Percentiles rank a stretch among this genome's conserved stretches.
Evolutionary conservation across 1,140 invertebrate genomes (phyloP).

Genomic region (Bemisia tabaci): DNA sequence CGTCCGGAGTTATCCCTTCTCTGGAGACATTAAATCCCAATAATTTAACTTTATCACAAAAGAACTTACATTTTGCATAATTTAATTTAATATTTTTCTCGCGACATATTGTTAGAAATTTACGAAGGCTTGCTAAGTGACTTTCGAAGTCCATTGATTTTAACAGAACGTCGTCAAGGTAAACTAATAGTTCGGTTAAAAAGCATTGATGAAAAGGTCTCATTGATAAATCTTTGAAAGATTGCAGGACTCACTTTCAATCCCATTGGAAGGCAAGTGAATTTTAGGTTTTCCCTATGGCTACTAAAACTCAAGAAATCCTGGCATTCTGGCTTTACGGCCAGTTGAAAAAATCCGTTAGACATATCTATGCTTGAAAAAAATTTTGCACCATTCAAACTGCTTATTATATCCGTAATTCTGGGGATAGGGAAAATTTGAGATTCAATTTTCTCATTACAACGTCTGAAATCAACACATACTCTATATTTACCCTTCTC

Average conservation of each 20-base stretch:
- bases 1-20: neutral
- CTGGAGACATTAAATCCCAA: neutral
- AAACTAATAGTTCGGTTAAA: neutral
- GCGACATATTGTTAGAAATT: neutral
- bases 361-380: slow-evolving; percentile 29
- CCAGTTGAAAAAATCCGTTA: slow-evolving; percentile 32
- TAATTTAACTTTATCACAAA: neutral
- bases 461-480: slow-evolving; percentile 28
- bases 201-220: neutral
- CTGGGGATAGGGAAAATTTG: slow-evolving; percentile 29
- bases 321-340: slow-evolving; percentile 25
- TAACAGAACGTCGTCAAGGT: neutral
- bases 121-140: neutral
- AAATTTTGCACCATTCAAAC: slow-evolving; percentile 26
- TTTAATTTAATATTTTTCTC: neutral
- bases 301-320: slow-evolving; percentile 30
- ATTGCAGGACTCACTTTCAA: slow-evolving; percentile 31
- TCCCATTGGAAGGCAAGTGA: slow-evolving; percentile 26
- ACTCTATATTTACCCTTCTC: slow-evolving; percentile 27
- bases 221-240: slow-evolving; percentile 29
- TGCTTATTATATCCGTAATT: slow-evolving; percentile 27
- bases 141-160: neutral
- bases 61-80: neutral
- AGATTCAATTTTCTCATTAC: slow-evolving; percentile 29
- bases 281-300: slow-evolving; percentile 28